Conservation (phyloP, 1,140 invertebrate species). For the Zaprionus kolodkinae region DNA sequence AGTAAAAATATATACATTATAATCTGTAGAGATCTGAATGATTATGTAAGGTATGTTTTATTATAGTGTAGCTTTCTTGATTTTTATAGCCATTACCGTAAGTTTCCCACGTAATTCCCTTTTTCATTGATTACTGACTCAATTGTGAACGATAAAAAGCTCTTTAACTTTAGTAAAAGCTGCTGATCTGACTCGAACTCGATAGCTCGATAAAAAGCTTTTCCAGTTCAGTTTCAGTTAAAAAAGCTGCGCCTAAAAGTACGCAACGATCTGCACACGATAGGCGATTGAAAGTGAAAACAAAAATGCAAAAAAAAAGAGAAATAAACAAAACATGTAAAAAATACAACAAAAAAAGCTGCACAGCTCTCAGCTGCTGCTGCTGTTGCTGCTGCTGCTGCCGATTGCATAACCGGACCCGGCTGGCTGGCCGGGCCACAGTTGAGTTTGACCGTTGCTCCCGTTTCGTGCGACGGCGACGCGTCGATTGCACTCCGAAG, state of each 20-base stretch:
- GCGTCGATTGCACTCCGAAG: slow-evolving; percentile 66
- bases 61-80: too few relatives aligned
- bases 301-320: slow-evolving; percentile 43
- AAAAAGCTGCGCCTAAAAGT: slow-evolving; percentile 51
- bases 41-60: too few relatives aligned
- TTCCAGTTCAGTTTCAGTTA: background rate
- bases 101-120: too few relatives aligned
- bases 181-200: background rate
- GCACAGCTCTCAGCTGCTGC: slow-evolving; percentile 22
- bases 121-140: too few relatives aligned
- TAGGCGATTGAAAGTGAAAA: slow-evolving; percentile 77
- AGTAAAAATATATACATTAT: too few relatives aligned
- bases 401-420: slow-evolving; percentile 60
- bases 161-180: too few relatives aligned
- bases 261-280: slow-evolving; percentile 16
- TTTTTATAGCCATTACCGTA: too few relatives aligned
- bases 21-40: too few relatives aligned
- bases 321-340: slow-evolving; percentile 29
- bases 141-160: too few relatives aligned
- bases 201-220: slow-evolving; percentile 21
- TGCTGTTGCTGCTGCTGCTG: too few relatives aligned
- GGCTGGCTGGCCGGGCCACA: background rate
- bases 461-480: slow-evolving; percentile 39
- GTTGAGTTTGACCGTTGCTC: slow-evolving; percentile 55
- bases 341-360: background rate